Evolutionary conservation across 2,797 vertebrate genomes (phyloP).

Genomic region (Poecilia picta): DNA sequence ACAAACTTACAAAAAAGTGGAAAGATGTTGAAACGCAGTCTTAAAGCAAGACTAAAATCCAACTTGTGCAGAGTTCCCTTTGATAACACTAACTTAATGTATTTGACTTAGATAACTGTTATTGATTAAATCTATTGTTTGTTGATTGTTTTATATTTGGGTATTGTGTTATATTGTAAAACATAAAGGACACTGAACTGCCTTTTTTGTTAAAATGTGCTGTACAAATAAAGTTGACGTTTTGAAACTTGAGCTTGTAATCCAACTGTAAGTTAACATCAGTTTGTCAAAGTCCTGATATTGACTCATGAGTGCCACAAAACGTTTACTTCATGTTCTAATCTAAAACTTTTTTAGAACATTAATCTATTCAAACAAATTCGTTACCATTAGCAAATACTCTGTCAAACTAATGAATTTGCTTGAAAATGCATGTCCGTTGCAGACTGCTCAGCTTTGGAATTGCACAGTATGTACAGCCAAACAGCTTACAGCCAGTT

Average conservation of each 20-base stretch:
- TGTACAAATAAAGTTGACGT: background rate
- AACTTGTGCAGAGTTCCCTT: background rate
- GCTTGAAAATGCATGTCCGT: conserved; percentile 38
- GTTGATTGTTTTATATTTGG: background rate
- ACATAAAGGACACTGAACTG: too few species aligned
- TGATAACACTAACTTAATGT: too few species aligned
- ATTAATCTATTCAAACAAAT: conserved; percentile 24
- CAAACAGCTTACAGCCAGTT: conserved; percentile 41
- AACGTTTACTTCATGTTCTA: conserved; percentile 19
- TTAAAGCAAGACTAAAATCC: background rate
- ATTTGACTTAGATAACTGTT: background rate
- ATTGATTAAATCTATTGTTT: background rate
- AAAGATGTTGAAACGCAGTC: background rate
- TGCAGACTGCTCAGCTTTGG: conserved; percentile 8
- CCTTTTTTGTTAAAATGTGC: too few species aligned
- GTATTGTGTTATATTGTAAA: background rate
- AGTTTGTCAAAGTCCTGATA: background rate
- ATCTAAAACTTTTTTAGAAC: conserved; percentile 43
- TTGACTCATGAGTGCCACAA: conserved; percentile 4
- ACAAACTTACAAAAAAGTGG: too few species aligned
- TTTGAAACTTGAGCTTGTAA: background rate
- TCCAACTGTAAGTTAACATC: background rate
- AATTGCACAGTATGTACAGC: conserved; percentile 34
- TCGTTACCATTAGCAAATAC: conserved; percentile 24
- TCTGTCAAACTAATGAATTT: conserved; percentile 47